Evolutionary conservation across 2,797 vertebrate species (phyloP).

Genomic region (Malurus splendens): DNA sequence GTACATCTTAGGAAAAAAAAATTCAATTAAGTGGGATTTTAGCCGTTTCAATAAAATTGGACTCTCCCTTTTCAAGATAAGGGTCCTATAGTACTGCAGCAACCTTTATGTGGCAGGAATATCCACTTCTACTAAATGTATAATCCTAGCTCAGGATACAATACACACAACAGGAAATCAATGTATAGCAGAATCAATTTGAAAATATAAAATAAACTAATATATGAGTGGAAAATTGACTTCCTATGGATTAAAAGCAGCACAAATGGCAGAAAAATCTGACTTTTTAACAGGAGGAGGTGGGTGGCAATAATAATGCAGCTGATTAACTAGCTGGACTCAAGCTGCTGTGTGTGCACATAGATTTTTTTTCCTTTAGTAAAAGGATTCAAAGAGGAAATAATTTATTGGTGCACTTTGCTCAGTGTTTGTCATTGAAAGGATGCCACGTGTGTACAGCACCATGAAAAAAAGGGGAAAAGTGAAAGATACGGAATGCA

Average conservation of each 20-base stretch:
- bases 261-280: constrained; percentile 75
- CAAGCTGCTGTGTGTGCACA: constrained; percentile 24
- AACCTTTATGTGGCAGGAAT: constrained; percentile 86
- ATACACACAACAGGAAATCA: constrained; percentile 91
- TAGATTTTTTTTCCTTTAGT: constrained; percentile 37
- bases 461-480: constrained; percentile 13
- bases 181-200: constrained; percentile 92
- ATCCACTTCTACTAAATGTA: constrained; percentile 91
- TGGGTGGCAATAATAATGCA: constrained; percentile 53
- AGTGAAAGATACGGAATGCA: constrained; percentile 7
- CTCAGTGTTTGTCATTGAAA: constrained; percentile 61
- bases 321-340: constrained; percentile 61
- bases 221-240: constrained; percentile 83
- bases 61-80: constrained; percentile 92
- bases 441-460: constrained; percentile 49
- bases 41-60: constrained; percentile 97
- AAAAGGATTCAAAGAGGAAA: constrained; percentile 57
- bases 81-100: constrained; percentile 76
- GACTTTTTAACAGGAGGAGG: constrained; percentile 65
- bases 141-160: constrained; percentile 95
- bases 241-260: constrained; percentile 89
- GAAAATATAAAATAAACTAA: constrained; percentile 95
- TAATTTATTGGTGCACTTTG: constrained; percentile 61
- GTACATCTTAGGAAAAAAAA: constrained; percentile 91
- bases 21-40: constrained; percentile 99